Base-by-base conservation (phyloP, 1,140 invertebrate species). In the Eupristina koningsbergeri region DNA sequence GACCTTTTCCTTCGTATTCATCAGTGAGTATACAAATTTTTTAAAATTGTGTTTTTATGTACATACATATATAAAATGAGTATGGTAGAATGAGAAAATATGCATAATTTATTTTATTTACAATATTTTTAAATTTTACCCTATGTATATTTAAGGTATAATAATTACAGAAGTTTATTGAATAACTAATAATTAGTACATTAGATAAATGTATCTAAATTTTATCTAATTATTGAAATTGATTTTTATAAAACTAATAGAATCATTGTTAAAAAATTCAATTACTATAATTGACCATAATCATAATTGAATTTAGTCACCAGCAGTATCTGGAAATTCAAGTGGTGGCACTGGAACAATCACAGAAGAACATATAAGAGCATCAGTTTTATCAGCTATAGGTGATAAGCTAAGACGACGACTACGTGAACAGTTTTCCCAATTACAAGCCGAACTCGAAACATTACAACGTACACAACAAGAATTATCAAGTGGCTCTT, bases 361-460 rank as follows among this genome's bases (percentile, higher is more conserved):
- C 67, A 97, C 97, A 64, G 97, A 99, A 89, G 98, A 98, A 89
- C 98, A 99, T 89, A 97, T 99, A 73, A 95, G 97, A 89, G 97
- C 96, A 64, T 99, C 98, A 39, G 92, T 99, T 17, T 91, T 99
- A 3, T 98, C 97, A 74, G 98, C 98, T 29, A 97, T 99, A 0
- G 97, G 98, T 92, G 98, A 99, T 90, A 99, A 98, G 93, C 87
- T 99, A 77, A 95, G 96, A 87, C 93, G 97, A 81, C 94, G 96
- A 83, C 93, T 99, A 67, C 95, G 96, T 85, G 98, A 99, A 89
- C 96, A 97, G 88, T 96, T 97, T 86, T 96, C 96, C 85, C 97
- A 98, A 91, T 95, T 96, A 86, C 94, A 97, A 93, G 98, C 97
- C 26, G 98, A 99, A 93, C 94, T 98, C 85, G 97, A 99, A 90